Evolutionary conservation across 2,888 invertebrate genomes (phyloP), one percentile per base, ranked within the genome.

Genomic region (Andrena hattorfiana): DNA sequence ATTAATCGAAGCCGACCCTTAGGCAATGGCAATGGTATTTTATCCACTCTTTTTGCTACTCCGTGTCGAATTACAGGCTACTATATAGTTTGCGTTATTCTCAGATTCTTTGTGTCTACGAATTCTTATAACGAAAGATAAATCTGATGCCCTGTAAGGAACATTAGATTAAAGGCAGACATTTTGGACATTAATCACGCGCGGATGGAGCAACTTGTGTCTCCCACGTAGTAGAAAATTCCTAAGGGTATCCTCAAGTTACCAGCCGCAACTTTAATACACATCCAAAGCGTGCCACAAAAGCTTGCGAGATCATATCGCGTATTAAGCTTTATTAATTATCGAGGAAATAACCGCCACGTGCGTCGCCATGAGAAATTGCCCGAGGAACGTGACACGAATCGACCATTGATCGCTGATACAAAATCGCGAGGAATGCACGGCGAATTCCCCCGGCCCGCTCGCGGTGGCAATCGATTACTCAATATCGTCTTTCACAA

Each of bases 401-500:
- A 56, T 56, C 56, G 23, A 10, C 13, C 35, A 68, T 35, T 59
- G 69, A 59, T 59, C 68, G 26, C 4, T 20, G 4, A 13, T 16
- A 8, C 26, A 26, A 72, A 64, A 60, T 59, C 66, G 48, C 51
- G 60, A 51, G 30, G 42, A 42, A 59, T 59, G 48, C 26, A 23
- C 48, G 42, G 59, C 30, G 30, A 82, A 76, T 35, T 63, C 80
- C 64, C 60, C 51, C 62, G 68, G 30, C 8, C 60, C 32, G 69
- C 13, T 64, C 64, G 42, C 20, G 35, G 35, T 67, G 62, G 73
- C 73, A 80, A 88, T 85, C 85, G 89, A 88, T 89, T 88, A 84
- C 67, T 76, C 77, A 89, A 88, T 84, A 89, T 85, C 85, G 74
- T 75, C 81, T 89, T 89, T 87, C 85, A 77, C 86, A 73, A 84